These are phyloP conservation scores for Ischnus inquisitorius DNA, from an alignment of 2,888 invertebrate species.

Conservation along the genomic window DNA sequence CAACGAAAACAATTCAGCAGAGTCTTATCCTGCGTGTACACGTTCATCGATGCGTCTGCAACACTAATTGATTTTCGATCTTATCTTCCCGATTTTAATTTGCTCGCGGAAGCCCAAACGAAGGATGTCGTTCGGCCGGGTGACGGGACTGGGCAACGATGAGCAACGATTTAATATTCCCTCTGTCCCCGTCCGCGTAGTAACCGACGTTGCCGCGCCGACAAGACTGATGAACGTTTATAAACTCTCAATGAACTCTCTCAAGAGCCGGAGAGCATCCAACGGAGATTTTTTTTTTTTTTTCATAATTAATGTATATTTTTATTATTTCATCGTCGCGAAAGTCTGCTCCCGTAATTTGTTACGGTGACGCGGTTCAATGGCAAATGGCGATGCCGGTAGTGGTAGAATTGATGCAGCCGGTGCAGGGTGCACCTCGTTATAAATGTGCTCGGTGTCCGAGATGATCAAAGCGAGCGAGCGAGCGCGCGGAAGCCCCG, in stretches of 20 bases:
- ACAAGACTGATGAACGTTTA: constrained; percentile 25
- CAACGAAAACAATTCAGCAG: too few relatives aligned
- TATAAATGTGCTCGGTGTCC: constrained; percentile 71
- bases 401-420: constrained; percentile 57
- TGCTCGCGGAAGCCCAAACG: not conserved
- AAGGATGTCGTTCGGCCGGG: not conserved
- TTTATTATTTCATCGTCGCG: constrained; percentile 31
- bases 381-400: constrained; percentile 57
- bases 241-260: constrained; percentile 15
- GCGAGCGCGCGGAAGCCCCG: constrained; percentile 42
- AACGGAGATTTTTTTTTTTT: not conserved
- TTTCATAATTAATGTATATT: constrained; percentile 24
- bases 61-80: not conserved
- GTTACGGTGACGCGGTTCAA: constrained; percentile 66
- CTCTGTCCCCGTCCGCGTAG: not conserved
- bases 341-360: constrained; percentile 52
- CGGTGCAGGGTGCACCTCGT: constrained; percentile 57
- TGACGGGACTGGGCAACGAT: not conserved
- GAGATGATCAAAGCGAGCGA: constrained; percentile 70
- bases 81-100: not conserved
- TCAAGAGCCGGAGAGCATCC: not conserved
- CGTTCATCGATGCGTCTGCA: not conserved
- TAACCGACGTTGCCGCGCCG: not conserved
- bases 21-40: not conserved
- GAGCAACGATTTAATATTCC: not conserved